These are phyloP conservation scores for Spilarctia lutea DNA, from an alignment of 2,888 invertebrate genomes.

Conservation along the genomic window DNA sequence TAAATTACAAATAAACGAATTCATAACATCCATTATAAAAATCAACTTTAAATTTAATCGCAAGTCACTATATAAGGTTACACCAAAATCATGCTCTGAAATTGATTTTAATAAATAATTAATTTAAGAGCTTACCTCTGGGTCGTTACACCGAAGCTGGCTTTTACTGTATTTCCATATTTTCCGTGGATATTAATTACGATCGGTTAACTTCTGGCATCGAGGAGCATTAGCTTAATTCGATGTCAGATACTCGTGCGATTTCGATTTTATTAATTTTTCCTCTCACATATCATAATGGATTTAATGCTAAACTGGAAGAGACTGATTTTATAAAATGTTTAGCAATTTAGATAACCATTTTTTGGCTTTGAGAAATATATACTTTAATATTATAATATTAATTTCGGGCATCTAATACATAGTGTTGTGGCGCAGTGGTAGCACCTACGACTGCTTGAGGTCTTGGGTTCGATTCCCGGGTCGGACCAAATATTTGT, in stretches of 20 bases:
- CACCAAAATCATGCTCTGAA: slow-evolving; percentile 35
- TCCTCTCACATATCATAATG: slow-evolving; percentile 54
- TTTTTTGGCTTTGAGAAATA: too few relatives aligned
- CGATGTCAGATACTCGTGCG: slow-evolving; percentile 61
- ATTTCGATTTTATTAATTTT: slow-evolving; percentile 79
- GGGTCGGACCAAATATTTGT: too few relatives aligned
- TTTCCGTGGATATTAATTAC: slow-evolving; percentile 74
- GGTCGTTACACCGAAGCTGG: slow-evolving; percentile 33
- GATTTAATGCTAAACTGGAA: slow-evolving; percentile 43
- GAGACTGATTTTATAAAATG: slow-evolving; percentile 10
- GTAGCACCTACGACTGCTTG: too few relatives aligned
- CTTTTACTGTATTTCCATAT: slow-evolving; percentile 66
- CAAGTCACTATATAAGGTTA: slow-evolving; percentile 17
- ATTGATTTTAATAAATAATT: slow-evolving; percentile 56
- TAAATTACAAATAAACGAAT: not conserved
- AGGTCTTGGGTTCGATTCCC: too few relatives aligned
- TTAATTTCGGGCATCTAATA: too few relatives aligned
- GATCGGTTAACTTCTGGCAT: slow-evolving; percentile 65
- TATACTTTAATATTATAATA: too few relatives aligned
- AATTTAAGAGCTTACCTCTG: slow-evolving; percentile 53
- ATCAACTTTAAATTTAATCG: slow-evolving; percentile 7
- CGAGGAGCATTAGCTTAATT: slow-evolving; percentile 79
- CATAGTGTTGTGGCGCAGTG: too few relatives aligned
- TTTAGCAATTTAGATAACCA: not conserved
- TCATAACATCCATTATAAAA: not conserved